Evolutionary conservation across 2,888 invertebrate genomes (phyloP).

Genomic region (Phorcus lineatus): DNA sequence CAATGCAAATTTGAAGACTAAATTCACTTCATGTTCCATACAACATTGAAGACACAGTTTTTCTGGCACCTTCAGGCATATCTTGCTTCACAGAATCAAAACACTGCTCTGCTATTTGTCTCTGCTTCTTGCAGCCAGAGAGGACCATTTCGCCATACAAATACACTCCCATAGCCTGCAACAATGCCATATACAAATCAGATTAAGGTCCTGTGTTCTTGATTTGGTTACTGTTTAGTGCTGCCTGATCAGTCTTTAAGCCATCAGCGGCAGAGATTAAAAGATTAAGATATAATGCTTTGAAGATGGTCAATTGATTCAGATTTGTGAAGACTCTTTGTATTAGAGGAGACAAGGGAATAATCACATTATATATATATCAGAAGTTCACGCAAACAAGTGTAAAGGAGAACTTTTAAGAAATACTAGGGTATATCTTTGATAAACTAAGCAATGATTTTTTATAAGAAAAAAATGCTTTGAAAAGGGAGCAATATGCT

Average conservation of each 20-base stretch:
- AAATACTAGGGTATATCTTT: too few species aligned
- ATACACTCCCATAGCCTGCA: conserved; percentile 76
- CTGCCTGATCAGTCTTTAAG: too few species aligned
- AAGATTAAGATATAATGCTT: background rate
- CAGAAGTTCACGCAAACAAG: too few species aligned
- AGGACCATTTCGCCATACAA: conserved; percentile 76
- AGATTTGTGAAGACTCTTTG: too few species aligned
- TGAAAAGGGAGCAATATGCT: too few species aligned
- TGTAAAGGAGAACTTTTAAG: too few species aligned
- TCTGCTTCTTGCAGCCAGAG: conserved; percentile 53
- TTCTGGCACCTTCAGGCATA: conserved; percentile 61
- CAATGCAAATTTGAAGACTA: background rate
- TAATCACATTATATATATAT: too few species aligned
- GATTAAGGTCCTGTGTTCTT: background rate
- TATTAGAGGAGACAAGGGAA: too few species aligned
- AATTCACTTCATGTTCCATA: conserved; percentile 48
- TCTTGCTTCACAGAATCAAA: conserved; percentile 55
- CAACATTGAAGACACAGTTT: conserved; percentile 57
- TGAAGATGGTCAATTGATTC: too few species aligned
- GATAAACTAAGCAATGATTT: too few species aligned
- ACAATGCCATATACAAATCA: conserved; percentile 18
- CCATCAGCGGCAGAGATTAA: background rate
- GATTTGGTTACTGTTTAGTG: background rate
- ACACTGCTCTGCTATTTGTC: conserved; percentile 54
- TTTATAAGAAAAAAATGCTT: too few species aligned